Base-by-base conservation (phyloP, 1,140 invertebrate genomes). In the Aleiodes sp. region DNA sequence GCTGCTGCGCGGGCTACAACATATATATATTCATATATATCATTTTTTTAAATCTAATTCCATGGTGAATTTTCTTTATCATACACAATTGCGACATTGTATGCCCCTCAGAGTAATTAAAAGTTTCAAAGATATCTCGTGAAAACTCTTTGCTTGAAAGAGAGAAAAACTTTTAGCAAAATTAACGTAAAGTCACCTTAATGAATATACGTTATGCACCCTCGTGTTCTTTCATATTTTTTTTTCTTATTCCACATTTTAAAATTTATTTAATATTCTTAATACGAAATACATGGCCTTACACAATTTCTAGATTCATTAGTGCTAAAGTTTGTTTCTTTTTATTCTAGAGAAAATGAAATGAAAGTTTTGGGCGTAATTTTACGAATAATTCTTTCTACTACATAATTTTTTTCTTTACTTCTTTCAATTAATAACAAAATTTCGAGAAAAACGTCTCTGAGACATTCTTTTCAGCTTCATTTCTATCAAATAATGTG, bases 241-340 rank as follows among this genome's bases (percentile, higher is more conserved):
- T 64, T 67, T 21, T 59, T 33, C 71, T 64, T 62, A 46, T 14
- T 14, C 4, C 2, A 3, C n/a, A n/a, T n/a, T n/a, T n/a, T n/a
- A n/a, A n/a, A n/a, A 68, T 35, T 68, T 75, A 74, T 71, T 77
- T 77, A 77, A 73, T 59, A 26, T 57, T 64, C 61, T 82, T 79
- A 72, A 79, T 80, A 83, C 63, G 76, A 80, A 82, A 82, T 83
- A 82, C 75, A 81, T 82, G 79, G 73, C 73, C 79, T 81, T 82
- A 82, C 41, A 79, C 57, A 68, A 76, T 76, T 64, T 73, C 71
- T 80, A 79, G 39, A 73, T 70, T 73, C 46, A 61, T 78, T 64
- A 77, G 65, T 69, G 52, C 59, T 76, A 71, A 72, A 57, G 59
- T 65, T 70, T 68, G 33, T 62, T 56, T 39, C 52, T 59, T 2